phyloP scores from a whole-genome alignment of 2,113 vertebrate species.

The Cacatua alba region DNA sequence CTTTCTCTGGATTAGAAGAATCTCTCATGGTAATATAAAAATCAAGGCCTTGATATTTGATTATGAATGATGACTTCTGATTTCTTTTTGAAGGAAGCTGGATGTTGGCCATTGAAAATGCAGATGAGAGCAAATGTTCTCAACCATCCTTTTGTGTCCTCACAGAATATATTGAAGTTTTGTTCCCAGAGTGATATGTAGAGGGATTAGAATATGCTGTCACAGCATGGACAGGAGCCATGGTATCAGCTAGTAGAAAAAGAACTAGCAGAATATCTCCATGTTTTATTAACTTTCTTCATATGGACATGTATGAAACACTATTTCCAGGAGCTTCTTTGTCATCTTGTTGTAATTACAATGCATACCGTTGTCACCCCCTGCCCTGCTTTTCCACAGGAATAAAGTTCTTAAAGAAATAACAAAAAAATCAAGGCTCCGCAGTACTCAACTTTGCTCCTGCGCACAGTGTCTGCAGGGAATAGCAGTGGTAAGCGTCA shows the following conservation, averaged over 20 bases:
- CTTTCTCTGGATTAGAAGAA: neutral
- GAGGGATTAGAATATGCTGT: neutral
- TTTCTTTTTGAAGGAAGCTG: neutral
- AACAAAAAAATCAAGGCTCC: constrained; percentile 22
- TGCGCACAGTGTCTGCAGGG: constrained; percentile 53
- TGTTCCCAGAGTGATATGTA: neutral
- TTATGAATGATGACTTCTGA: neutral
- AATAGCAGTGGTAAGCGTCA: constrained; percentile 65
- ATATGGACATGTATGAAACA: neutral
- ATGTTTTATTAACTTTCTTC: neutral
- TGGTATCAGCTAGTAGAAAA: neutral
- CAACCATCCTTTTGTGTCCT: neutral
- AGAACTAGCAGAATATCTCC: neutral
- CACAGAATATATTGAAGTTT: neutral
- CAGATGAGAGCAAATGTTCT: neutral
- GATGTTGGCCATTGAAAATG: neutral
- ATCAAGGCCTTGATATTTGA: neutral
- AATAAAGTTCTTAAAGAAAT: constrained; percentile 65
- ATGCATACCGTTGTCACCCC: neutral
- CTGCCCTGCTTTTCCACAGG: constrained; percentile 34
- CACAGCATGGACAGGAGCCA: neutral
- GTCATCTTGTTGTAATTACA: neutral
- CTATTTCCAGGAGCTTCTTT: neutral
- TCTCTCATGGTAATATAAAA: neutral
- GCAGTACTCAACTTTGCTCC: neutral